Conservation (phyloP, 2,113 vertebrate species). For the Prunella fulvescens region DNA sequence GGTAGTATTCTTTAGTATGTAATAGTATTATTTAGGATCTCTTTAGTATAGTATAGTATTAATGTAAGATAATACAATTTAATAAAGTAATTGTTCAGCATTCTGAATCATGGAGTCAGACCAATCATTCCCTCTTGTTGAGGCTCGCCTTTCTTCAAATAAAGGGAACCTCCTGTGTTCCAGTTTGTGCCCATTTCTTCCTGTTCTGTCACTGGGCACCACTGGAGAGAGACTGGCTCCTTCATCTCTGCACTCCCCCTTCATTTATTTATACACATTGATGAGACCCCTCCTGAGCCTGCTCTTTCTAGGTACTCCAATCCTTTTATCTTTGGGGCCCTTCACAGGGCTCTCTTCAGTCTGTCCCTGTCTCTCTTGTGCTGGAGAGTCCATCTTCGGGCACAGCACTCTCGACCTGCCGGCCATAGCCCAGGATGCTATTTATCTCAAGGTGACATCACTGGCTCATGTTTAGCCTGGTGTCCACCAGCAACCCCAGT, state of each 20-base stretch:
- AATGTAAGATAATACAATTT: too few relatives aligned
- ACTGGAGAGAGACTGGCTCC: neutral
- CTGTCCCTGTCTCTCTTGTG: neutral
- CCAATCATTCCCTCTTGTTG: too few relatives aligned
- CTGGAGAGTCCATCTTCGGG: neutral
- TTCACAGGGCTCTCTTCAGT: neutral
- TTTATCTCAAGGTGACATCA: neutral
- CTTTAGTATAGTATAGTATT: too few relatives aligned
- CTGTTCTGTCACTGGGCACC: neutral
- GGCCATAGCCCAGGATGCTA: rapidly evolving
- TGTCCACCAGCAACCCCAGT: neutral
- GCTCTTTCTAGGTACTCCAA: neutral
- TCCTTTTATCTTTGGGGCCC: neutral
- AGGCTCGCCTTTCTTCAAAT: too few relatives aligned
- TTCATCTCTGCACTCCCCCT: neutral
- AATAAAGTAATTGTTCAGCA: too few relatives aligned
- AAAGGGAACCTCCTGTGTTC: neutral
- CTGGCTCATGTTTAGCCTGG: neutral
- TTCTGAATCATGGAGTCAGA: too few relatives aligned
- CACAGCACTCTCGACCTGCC: neutral
- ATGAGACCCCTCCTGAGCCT: neutral
- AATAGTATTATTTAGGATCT: too few relatives aligned
- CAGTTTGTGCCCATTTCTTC: neutral
- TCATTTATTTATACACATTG: neutral
- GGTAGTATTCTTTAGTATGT: too few relatives aligned